Base-by-base conservation (phyloP, 2,797 vertebrate genomes). In the Myotis pilosus region DNA sequence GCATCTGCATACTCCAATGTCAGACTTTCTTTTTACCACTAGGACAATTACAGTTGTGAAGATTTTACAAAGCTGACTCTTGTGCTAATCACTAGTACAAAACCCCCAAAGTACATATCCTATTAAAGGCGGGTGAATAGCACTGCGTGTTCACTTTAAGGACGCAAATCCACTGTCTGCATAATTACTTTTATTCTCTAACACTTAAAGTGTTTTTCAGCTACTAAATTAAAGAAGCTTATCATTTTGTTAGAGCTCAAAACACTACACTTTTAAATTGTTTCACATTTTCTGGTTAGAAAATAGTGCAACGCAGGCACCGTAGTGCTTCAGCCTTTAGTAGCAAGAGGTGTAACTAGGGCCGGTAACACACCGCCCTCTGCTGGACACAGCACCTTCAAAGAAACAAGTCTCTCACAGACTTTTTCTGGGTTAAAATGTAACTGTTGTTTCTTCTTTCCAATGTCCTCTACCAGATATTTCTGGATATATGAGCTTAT, bases 291-390 rank as follows among this genome's bases (percentile, higher is more conserved):
- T 93, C 81, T 78, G 71, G 49, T 10, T 89, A 25, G 90, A 88
- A 90, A 86, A 87, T 15, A 88, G 28, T 47, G 71, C 66, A 86
- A 82, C 0, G 10, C 15, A 2, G 55, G 68, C 82, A 53, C 62
- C 9, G 84, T 17, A 49, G 33, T 20, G 36, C 23, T 55, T 72
- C 41, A 74, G 49, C 23, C 9, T 87, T 57, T 44, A 36, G 47
- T 2, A 83, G 55, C 16, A 89, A 88, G 51, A 72, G 25, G 60
- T 76, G 91, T 94, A 71, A 76, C 33, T 13, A 92, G 72, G 64
- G 36, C 79, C 79, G 75, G 96, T 94, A 69, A 92, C 36, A 95
- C 60, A 93, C 33, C 96, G 96, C 97, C 97, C 96, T 96, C 97
- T 97, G 79, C 97, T 83, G 97, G 96, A 80, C 84, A 94, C 51